Conservation (phyloP, 2,888 invertebrate genomes). For the Rugalucina vietnamica region DNA sequence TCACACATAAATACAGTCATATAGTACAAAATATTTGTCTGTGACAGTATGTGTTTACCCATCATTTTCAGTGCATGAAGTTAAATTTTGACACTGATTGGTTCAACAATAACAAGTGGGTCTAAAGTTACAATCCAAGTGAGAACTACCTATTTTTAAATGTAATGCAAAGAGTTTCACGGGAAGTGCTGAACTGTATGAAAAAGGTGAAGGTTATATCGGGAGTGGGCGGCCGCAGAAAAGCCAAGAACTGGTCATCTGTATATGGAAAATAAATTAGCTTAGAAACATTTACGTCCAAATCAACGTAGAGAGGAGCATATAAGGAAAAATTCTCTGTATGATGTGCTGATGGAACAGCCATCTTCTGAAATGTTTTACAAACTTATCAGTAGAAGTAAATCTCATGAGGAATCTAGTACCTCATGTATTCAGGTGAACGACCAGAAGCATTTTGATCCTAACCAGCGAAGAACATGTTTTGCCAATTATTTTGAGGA, state of each 20-base stretch:
- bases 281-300: not conserved
- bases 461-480: not conserved
- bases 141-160: too few relatives aligned
- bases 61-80: too few relatives aligned
- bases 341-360: not conserved
- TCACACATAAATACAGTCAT: too few relatives aligned
- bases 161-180: not conserved
- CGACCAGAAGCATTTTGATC: not conserved
- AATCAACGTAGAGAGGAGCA: not conserved
- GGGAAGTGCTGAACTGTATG: not conserved
- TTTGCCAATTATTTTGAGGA: not conserved
- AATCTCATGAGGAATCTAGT: not conserved
- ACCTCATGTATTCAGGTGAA: not conserved
- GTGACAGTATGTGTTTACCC: too few relatives aligned
- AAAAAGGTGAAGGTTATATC: not conserved
- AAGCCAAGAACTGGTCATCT: not conserved
- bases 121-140: too few relatives aligned
- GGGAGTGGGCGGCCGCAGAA: not conserved
- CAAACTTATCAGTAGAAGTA: not conserved
- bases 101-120: too few relatives aligned
- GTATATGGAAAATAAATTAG: not conserved
- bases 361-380: not conserved
- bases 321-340: not conserved
- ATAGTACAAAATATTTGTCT: too few relatives aligned
- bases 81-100: too few relatives aligned